Conservation (phyloP, 2,797 vertebrate genomes). For the Syndactyla subalaris region DNA sequence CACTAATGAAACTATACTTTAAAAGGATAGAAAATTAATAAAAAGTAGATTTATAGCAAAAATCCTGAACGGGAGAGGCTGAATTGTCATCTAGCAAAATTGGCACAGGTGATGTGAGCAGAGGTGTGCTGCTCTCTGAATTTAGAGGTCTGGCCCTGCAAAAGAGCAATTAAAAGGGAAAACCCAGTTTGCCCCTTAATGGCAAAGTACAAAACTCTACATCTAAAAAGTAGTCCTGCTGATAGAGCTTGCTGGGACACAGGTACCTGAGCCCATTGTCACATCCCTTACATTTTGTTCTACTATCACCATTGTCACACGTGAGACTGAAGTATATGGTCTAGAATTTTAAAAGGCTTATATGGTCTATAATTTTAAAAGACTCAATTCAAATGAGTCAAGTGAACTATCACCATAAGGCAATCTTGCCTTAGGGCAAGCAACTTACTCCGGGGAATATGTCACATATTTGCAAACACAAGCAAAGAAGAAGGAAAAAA, state of each 20-base stretch:
- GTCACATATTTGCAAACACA: background rate
- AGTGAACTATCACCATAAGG: background rate
- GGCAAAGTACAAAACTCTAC: background rate
- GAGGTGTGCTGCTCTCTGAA: background rate
- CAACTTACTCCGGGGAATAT: background rate
- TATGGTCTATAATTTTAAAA: background rate
- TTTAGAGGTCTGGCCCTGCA: background rate
- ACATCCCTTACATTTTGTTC: background rate
- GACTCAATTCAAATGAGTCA: background rate
- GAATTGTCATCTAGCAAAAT: background rate
- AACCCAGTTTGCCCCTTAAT: background rate
- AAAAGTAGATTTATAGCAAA: background rate
- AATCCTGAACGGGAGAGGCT: background rate
- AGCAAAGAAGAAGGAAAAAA: background rate
- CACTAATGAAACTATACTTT: background rate
- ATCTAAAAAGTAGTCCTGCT: background rate
- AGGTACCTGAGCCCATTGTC: background rate
- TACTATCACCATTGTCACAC: background rate
- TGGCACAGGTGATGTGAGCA: background rate
- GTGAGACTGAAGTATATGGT: background rate
- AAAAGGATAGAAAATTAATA: background rate
- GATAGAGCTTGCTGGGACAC: background rate
- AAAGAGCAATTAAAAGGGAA: background rate
- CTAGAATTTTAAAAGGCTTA: background rate
- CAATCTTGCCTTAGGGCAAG: background rate